These are phyloP conservation scores for Dufourea novaeangliae DNA, from an alignment of 1,140 invertebrate species.

Conservation along the genomic window DNA sequence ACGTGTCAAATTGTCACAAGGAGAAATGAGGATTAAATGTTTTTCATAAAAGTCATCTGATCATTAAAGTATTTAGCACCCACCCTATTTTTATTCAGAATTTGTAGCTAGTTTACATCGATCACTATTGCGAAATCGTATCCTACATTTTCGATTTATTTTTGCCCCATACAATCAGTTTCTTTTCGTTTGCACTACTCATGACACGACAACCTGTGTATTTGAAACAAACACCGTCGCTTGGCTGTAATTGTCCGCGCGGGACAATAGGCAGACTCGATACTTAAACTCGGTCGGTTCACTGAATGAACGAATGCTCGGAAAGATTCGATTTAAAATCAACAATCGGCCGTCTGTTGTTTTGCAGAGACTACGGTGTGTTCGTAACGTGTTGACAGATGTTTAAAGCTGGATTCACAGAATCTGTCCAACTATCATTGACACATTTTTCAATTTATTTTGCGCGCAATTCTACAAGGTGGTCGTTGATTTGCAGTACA, in stretches of 20 bases:
- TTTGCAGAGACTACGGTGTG: background rate
- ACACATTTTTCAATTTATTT: no score
- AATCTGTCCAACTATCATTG: no score
- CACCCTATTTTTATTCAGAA: no score
- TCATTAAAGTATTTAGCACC: no score
- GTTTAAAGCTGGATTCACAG: no score
- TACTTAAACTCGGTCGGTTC: constrained; percentile 17
- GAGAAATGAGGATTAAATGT: no score
- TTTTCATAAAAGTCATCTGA: no score
- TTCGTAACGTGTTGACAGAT: background rate
- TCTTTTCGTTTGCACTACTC: background rate
- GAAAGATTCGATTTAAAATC: constrained; percentile 35
- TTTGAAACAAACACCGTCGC: background rate
- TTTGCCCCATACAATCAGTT: background rate
- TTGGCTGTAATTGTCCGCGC: constrained; percentile 16
- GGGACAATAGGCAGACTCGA: constrained; percentile 15
- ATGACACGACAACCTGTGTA: background rate
- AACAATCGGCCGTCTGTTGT: constrained; percentile 11
- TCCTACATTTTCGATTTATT: background rate
- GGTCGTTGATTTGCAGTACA: no score
- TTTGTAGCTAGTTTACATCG: no score
- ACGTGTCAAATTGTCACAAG: no score
- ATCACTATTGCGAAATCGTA: background rate
- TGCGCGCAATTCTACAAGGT: no score
- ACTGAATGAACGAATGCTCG: background rate